Conservation (phyloP, 2,113 vertebrate species). For the Atractosteus spatula region DNA sequence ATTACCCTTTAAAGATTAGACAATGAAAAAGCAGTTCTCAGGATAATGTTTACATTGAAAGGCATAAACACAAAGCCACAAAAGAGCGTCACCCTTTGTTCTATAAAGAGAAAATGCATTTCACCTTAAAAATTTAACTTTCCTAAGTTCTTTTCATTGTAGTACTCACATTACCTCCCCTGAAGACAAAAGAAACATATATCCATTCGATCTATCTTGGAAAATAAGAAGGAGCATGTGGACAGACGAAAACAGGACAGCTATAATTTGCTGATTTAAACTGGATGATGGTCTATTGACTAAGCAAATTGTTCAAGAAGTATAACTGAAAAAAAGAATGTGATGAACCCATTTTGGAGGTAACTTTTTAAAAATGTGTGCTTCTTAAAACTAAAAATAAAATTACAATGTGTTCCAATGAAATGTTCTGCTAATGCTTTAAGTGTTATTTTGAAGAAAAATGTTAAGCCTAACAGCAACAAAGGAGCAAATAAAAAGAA, state of each 20-base stretch:
- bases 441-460: too few relatives aligned
- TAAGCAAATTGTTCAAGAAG: not conserved
- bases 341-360: not conserved
- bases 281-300: not conserved
- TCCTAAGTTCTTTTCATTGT: not conserved
- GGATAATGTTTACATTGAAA: constrained; percentile 84
- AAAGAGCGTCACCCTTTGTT: constrained; percentile 61
- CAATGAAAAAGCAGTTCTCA: constrained; percentile 78
- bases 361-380: too few relatives aligned
- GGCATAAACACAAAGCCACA: constrained; percentile 68
- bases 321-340: not conserved
- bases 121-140: not conserved
- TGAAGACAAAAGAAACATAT: not conserved
- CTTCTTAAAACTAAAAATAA: not conserved
- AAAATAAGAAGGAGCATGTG: not conserved
- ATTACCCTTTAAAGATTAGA: constrained; percentile 86
- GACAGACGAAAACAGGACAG: not conserved
- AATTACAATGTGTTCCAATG: not conserved
- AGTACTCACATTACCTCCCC: not conserved
- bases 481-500: too few relatives aligned
- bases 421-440: too few relatives aligned
- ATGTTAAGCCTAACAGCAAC: too few relatives aligned
- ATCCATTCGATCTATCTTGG: not conserved
- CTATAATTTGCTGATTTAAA: not conserved
- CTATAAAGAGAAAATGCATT: not conserved